Evolutionary conservation across 2,113 vertebrate species (phyloP), one percentile per base, ranked within the genome.

Genomic region (Actinemys pallida): DNA sequence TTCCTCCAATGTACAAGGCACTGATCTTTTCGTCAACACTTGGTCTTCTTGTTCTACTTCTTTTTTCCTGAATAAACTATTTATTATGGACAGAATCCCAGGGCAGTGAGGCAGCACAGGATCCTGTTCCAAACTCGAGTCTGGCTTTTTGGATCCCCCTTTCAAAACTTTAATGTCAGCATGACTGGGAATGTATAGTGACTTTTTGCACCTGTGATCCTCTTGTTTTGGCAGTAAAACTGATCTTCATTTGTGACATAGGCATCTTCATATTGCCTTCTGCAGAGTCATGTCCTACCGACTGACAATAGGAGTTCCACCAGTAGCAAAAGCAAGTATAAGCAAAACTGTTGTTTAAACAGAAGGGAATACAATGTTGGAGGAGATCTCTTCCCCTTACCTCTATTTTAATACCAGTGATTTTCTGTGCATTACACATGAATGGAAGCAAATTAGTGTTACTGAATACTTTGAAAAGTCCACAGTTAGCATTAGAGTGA

Each of bases 341-440:
- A 31, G 39, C 6, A 86, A 39, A 56, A 42, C 31, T 39, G 7
- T 16, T 42, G 25, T 90, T 90, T 76, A 76, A 75, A 62, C 22
- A 78, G 12, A 0, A 2, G 17, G 10, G 50, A 50, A 53, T 6
- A 42, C 20, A 6, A 5, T 0, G 1, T 7, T 3, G 81, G 4
- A 35, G 4, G 2, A 45, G 8, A 84, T 53, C 81, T 62, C 76
- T 35, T 22, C 76, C 83, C 10, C 20, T 56, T 16, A 84, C 88
- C 84, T 47, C 65, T 13, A 24, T 78, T 92, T 29, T 42, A 79
- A 5, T 47, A 31, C 78, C 20, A 86, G 8, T 2, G 47, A 86
- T 39, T 59, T 92, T 24, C n/a, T 42, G 5, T 17, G 56, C 2
- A 1, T 25, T 39, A 19, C 12, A 10, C n/a, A 72, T 10, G 35